phyloP scores from a whole-genome alignment of 1,140 invertebrate genomes.

The Aphelinus atriplicis region DNA sequence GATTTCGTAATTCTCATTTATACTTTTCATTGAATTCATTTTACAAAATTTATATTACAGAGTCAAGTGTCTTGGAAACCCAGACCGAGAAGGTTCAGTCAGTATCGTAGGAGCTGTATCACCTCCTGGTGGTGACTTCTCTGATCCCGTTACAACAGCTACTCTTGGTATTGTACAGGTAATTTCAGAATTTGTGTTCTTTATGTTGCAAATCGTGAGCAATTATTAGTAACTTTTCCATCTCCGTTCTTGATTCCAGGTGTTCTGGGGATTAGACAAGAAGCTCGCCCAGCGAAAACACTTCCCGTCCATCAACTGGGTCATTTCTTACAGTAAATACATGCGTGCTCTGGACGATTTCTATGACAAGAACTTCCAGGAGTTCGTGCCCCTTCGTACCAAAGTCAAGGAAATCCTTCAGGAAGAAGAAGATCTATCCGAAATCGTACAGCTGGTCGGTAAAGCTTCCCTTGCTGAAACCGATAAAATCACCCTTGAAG shows the following conservation, averaged over 20 bases:
- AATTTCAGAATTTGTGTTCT: slow-evolving; percentile 8
- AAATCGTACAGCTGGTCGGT: slow-evolving; percentile 99
- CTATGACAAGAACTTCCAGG: slow-evolving; percentile 98
- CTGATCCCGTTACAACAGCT: slow-evolving; percentile 99
- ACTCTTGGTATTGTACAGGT: slow-evolving; percentile 98
- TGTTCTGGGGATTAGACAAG: slow-evolving; percentile 99
- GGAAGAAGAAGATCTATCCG: slow-evolving; percentile 99
- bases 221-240: too few relatives aligned
- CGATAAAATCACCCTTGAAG: slow-evolving; percentile 99
- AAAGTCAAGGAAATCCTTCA: slow-evolving; percentile 97
- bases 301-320: slow-evolving; percentile 99
- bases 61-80: slow-evolving; percentile 97
- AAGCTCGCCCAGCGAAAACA: slow-evolving; percentile 99
- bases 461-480: slow-evolving; percentile 98
- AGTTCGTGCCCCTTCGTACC: slow-evolving; percentile 95
- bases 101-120: slow-evolving; percentile 99
- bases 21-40: too few relatives aligned
- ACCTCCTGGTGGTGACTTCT: slow-evolving; percentile 99
- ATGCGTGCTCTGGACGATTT: slow-evolving; percentile 97
- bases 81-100: slow-evolving; percentile 96
- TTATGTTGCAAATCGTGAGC: background rate
- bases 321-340: slow-evolving; percentile 99
- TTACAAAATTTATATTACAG: slow-evolving; percentile 58
- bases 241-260: slow-evolving; percentile 57
- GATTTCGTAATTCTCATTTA: background rate